Conservation (phyloP, 37 sponge, comb jelly and placozoan species). For the Cladorhizidae sp. region DNA sequence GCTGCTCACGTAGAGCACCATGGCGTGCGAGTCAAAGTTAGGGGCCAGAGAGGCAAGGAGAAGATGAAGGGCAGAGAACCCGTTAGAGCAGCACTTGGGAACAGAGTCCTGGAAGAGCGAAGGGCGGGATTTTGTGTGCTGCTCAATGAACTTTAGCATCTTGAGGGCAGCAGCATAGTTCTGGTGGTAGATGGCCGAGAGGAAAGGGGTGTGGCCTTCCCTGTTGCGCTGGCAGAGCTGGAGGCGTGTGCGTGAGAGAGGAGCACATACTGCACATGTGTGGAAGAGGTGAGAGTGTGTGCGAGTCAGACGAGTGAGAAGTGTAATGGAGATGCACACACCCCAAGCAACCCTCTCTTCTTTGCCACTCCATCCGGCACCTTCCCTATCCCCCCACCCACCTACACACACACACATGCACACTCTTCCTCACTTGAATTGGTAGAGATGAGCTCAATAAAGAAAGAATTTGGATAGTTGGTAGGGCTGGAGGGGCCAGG, state of each 20-base stretch:
- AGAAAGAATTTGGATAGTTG: no score
- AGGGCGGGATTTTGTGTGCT: neutral
- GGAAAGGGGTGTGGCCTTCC: conserved; percentile 70
- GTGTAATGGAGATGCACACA: neutral
- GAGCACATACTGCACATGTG: neutral
- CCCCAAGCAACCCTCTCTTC: neutral
- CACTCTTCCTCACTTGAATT: neutral
- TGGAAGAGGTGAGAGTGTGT: neutral
- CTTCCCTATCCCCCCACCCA: neutral
- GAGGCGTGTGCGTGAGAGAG: neutral
- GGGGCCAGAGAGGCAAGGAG: conserved; percentile 41
- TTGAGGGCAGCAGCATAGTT: conserved; percentile 70
- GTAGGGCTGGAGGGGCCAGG: no score
- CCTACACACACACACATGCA: neutral
- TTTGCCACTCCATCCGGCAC: neutral
- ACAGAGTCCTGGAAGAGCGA: conserved; percentile 19
- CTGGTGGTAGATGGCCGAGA: conserved; percentile 38
- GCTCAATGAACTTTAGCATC: conserved; percentile 57
- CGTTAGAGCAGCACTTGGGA: neutral
- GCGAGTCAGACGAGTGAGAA: neutral
- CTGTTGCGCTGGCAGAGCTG: conserved; percentile 64
- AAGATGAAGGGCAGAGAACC: conserved; percentile 48
- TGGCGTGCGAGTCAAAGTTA: conserved; percentile 19
- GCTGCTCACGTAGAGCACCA: conserved; percentile 36
- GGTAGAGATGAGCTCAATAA: no score